Evolutionary conservation across 2,888 invertebrate genomes (phyloP), one percentile per base, ranked within the genome.

Genomic region (Netelia fuscicornis): DNA sequence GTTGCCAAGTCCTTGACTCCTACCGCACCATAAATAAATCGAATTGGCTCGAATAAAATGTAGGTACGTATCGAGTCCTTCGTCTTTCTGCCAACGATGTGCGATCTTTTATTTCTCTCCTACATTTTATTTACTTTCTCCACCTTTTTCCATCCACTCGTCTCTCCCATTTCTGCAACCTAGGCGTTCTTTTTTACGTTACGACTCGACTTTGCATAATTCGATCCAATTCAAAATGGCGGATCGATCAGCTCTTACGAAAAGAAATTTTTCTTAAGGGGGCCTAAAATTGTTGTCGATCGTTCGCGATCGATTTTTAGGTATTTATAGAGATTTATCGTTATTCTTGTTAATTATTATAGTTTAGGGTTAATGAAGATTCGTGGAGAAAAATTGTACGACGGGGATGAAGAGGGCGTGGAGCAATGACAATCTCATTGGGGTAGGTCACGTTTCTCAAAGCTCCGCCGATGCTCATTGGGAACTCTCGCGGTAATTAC

Each of bases 1-100:
- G 30, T 78, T 65, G 58, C 70, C 83, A 81, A 81, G 83, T 87
- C 85, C 86, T 86, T 68, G 83, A 85, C 85, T 87, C 85, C 48
- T 48, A 11, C 13, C 13, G 48, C 87, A 86, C 88, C 89, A 89
- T 90, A 89, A 91, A 91, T 90, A 91, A 91, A 91, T 91, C 89
- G 90, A 91, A 91, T 91, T 91, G 90, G 89, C 88, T 90, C 89
- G 88, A 90, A 90, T 91, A 91, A 90, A 90, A 90, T 90, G 90
- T 90, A 90, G 89, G 90, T 90, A 90, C 90, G 90, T 88, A 89
- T 87, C 86, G 88, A 90, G 56, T 68, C 65, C 88, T 87, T 87
- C 86, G 48, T 48, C 48, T 48, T 13, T 48, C 60, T 25, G 68
- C 17, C 67, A 62, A 86, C 88, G 86, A 84, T 88, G 87, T 20